phyloP scores from a whole-genome alignment of 1,140 invertebrate genomes.

The Anthonomus grandis region DNA sequence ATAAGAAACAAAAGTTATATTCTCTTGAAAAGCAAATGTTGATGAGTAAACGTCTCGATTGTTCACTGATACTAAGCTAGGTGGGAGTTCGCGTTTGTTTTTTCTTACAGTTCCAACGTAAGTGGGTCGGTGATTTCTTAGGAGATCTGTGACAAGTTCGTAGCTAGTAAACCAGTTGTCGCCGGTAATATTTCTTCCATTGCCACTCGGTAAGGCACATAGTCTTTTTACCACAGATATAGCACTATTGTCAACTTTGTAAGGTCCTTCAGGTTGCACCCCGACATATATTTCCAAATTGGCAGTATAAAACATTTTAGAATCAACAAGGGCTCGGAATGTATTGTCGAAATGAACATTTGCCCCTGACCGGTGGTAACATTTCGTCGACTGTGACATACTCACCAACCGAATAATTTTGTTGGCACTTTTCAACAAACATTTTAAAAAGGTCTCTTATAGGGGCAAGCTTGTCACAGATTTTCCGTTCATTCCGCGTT shows the following conservation, averaged over 20 bases:
- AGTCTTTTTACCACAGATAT: constrained; percentile 16
- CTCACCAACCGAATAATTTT: too few species aligned
- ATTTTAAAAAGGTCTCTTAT: too few species aligned
- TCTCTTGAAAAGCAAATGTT: constrained; percentile 31
- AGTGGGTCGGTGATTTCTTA: constrained; percentile 16
- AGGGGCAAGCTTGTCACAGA: too few species aligned
- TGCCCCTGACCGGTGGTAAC: too few species aligned
- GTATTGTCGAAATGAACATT: too few species aligned
- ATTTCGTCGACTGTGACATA: too few species aligned
- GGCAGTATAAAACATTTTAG: constrained; percentile 39
- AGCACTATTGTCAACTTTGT: constrained; percentile 19
- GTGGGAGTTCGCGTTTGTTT: constrained; percentile 46
- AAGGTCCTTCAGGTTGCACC: constrained; percentile 39
- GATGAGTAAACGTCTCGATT: constrained; percentile 6
- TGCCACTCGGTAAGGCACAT: constrained; percentile 8
- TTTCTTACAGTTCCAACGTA: constrained; percentile 33
- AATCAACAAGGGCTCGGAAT: constrained; percentile 42
- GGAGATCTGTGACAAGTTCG: constrained; percentile 7
- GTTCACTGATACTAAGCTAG: constrained; percentile 31
- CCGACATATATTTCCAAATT: constrained; percentile 45
- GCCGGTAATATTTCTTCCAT: constrained; percentile 20
- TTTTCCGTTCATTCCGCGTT: too few species aligned
- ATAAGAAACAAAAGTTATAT: constrained; percentile 34
- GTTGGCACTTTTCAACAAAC: too few species aligned
- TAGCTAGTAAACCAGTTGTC: constrained; percentile 30